phyloP scores from a whole-genome alignment of 2,797 vertebrate genomes.

The Eidolon dupreanum region DNA sequence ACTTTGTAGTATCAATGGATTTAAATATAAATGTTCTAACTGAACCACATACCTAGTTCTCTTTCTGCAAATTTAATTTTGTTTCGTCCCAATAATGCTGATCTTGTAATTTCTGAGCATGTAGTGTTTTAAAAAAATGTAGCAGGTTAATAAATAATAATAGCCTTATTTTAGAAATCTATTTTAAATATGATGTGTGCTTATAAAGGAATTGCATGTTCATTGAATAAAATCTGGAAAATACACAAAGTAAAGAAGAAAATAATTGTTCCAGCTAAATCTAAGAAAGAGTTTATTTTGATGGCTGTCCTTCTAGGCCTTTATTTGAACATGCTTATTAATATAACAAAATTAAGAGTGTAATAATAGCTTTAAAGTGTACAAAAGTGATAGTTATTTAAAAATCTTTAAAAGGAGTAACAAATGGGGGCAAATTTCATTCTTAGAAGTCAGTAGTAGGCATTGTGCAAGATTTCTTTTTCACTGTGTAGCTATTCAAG shows the following conservation, averaged over 20 bases:
- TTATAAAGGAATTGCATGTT: neutral
- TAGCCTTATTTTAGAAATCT: neutral
- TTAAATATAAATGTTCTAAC: conserved; percentile 31
- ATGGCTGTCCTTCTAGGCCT: neutral
- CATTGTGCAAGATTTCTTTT: conserved; percentile 74
- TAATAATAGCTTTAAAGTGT: conserved; percentile 28
- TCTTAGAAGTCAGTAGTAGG: conserved; percentile 69
- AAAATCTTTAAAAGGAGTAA: conserved; percentile 30
- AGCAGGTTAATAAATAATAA: conserved; percentile 19
- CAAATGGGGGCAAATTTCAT: conserved; percentile 60
- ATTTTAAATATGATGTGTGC: neutral
- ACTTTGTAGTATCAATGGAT: conserved; percentile 18
- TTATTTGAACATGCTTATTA: neutral
- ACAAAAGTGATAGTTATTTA: neutral
- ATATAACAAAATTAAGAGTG: neutral
- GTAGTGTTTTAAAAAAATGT: neutral
- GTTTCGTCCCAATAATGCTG: neutral
- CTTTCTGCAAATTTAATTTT: conserved; percentile 31
- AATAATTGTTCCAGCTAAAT: neutral
- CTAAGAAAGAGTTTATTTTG: neutral
- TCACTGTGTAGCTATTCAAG: conserved; percentile 67
- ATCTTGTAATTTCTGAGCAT: conserved; percentile 20
- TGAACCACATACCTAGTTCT: conserved; percentile 16
- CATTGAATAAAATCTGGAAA: neutral
- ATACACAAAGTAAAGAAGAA: neutral